Base-by-base conservation (phyloP, 2,113 vertebrate genomes). In the Poeciliopsis occidentalis region DNA sequence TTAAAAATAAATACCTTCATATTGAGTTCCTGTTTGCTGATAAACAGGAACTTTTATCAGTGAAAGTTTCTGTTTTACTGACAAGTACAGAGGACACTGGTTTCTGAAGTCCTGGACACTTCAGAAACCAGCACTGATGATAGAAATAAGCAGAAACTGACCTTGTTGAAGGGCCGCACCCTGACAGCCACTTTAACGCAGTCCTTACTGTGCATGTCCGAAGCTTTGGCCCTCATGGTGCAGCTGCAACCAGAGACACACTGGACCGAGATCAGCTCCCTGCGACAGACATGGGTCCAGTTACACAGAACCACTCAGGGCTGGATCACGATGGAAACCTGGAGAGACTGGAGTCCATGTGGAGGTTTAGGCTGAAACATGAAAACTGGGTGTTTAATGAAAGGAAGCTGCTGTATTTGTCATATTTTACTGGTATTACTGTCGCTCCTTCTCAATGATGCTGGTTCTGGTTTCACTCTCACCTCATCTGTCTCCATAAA, bases 111-210 rank as follows among this genome's bases (percentile, higher is more conserved):
- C 24, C 47, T 37, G 34, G 1, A 51, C 27, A 17, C 13, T 12
- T 65, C 71, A 1, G 12, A 32, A 62, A 60, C 51, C 8, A 8
- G 10, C 2, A 60, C 1, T 34, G 60, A 4, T 31, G 32, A 60
- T 3, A 1, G 19, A 17, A 7, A 19, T 0, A 41, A 66, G 34
- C 0, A 24, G 17, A 57, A 57, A 95, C 95, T 93, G 79, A 96
- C 94, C 95, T 97, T 95, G 88, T 92, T 95, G 79, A 96, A 96
- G 19, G 94, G 95, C 64, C 95, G 91, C 70, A 96, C 94, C 22
- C 94, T 80, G 37, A 95, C 94, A 2, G 95, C 95, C 71, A 95
- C 95, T 89, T 92, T 95, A 77, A 97, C 94, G 26, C 95, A 90
- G 90, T 96, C 95, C 47, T 82, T 80, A 71, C 80, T 39, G 30